These are phyloP conservation scores for Scopus umbretta DNA, from an alignment of 2,113 vertebrate genomes.

Conservation along the genomic window DNA sequence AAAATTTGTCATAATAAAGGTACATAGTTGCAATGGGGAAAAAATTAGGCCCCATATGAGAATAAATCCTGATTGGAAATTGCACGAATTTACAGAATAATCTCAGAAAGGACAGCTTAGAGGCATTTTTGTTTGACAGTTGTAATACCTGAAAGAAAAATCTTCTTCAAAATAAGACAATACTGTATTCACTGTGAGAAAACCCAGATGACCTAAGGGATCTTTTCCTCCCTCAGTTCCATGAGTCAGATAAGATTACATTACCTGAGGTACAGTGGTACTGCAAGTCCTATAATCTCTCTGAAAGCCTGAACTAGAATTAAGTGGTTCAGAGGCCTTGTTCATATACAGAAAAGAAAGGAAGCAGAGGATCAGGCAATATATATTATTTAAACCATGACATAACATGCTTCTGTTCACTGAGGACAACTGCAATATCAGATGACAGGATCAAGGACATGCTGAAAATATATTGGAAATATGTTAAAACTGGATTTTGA, in stretches of 20 bases:
- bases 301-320: neutral
- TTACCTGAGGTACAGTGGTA: neutral
- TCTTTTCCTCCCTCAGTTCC: neutral
- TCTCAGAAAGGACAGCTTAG: neutral
- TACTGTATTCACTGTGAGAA: neutral
- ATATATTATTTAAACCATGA: neutral
- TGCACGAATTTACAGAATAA: neutral
- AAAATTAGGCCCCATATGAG: neutral
- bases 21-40: neutral
- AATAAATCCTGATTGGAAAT: neutral
- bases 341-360: neutral
- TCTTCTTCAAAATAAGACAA: neutral
- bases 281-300: neutral
- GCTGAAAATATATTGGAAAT: neutral
- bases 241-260: neutral
- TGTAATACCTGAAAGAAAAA: neutral
- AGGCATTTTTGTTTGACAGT: neutral
- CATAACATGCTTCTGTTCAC: neutral
- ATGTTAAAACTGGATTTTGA: neutral
- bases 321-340: neutral
- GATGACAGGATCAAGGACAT: neutral
- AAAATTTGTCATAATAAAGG: neutral
- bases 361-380: neutral
- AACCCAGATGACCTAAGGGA: neutral
- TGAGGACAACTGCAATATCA: neutral